Percentiles rank a stretch among this genome's conserved stretches.
Evolutionary conservation across 2,888 invertebrate genomes (phyloP).

Genomic region (Synanthedon formicaeformis): DNA sequence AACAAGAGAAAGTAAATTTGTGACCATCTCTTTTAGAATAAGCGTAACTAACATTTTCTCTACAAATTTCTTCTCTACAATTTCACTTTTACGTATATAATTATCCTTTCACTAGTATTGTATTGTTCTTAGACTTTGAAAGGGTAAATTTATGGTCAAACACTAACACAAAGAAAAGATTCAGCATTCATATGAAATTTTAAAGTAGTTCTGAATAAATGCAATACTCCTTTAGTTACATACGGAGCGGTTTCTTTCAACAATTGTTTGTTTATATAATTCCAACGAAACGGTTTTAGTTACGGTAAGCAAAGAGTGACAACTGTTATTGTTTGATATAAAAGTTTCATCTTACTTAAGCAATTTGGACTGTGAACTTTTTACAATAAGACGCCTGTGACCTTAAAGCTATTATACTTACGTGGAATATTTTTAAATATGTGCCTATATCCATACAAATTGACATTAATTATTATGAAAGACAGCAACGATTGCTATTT

Average conservation of each 20-base stretch:
- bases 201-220: constrained; percentile 45
- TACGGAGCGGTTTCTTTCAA: constrained; percentile 51
- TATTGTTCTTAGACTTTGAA: constrained; percentile 37
- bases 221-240: constrained; percentile 48
- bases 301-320: constrained; percentile 39
- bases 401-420: too few relatives aligned
- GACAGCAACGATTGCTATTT: too few relatives aligned
- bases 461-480: too few relatives aligned
- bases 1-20: constrained; percentile 36
- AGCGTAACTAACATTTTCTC: constrained; percentile 38
- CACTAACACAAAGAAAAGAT: constrained; percentile 35
- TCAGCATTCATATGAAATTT: constrained; percentile 14
- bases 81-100: constrained; percentile 68
- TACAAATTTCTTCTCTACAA: constrained; percentile 13
- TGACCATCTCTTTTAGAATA: constrained; percentile 33
- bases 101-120: constrained; percentile 44
- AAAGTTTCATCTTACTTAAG: too few relatives aligned
- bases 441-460: too few relatives aligned
- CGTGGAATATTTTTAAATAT: too few relatives aligned
- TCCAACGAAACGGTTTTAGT: constrained; percentile 22
- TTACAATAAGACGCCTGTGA: too few relatives aligned
- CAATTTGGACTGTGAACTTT: too few relatives aligned
- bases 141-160: constrained; percentile 43
- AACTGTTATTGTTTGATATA: neutral
- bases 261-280: constrained; percentile 22